phyloP scores from a whole-genome alignment of 2,113 vertebrate species.

The Charadrius vociferus region DNA sequence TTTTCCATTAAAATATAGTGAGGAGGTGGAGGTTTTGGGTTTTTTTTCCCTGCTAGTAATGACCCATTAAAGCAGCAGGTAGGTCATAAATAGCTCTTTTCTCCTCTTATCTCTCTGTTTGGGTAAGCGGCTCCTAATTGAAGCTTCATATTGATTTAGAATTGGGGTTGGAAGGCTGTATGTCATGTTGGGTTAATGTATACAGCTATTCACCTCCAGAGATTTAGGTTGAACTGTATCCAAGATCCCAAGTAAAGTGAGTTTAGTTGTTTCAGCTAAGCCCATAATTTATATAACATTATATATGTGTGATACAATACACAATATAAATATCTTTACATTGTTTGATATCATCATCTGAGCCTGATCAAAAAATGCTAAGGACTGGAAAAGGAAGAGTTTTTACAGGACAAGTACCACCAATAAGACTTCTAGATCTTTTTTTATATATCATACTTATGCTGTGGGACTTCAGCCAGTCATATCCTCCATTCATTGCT shows the following conservation, averaged over 20 bases:
- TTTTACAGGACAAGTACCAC: neutral
- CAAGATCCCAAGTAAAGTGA: neutral
- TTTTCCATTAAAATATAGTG: neutral
- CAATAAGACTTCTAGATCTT: neutral
- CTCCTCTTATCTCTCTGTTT: slow-evolving; percentile 20
- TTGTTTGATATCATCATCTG: neutral
- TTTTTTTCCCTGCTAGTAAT: neutral
- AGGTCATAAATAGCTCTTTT: slow-evolving; percentile 24
- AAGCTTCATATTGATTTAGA: slow-evolving; percentile 49
- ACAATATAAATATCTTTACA: neutral
- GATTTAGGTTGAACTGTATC: neutral
- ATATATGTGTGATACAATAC: neutral
- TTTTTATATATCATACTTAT: neutral
- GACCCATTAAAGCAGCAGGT: slow-evolving; percentile 15
- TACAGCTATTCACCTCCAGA: neutral
- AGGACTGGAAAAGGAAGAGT: neutral
- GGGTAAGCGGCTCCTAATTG: slow-evolving; percentile 12
- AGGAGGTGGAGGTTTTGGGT: neutral
- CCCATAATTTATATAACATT: neutral
- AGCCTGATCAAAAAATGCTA: neutral
- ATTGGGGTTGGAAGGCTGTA: slow-evolving; percentile 10
- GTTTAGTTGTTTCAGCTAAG: neutral
- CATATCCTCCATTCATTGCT: neutral
- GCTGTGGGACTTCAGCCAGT: neutral
- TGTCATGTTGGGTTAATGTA: slow-evolving; percentile 35